Evolutionary conservation across 1,140 invertebrate species (phyloP).

Genomic region (Dendroctonus ponderosae): DNA sequence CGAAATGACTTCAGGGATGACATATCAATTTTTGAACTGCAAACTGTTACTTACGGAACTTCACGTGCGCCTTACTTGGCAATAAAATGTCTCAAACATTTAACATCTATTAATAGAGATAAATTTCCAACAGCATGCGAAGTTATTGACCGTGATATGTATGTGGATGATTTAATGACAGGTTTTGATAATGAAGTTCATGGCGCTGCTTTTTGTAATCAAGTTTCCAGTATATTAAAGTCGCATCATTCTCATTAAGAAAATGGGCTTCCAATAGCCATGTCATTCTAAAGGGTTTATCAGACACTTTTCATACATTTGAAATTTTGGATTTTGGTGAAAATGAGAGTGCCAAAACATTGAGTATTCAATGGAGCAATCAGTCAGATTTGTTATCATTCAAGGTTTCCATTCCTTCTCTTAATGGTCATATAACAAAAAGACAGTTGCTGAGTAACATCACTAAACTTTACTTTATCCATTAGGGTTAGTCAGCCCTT

Average conservation of each 20-base stretch:
- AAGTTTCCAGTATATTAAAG: conserved; percentile 16
- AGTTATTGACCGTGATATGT: conserved; percentile 29
- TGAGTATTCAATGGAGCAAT: conserved; percentile 10
- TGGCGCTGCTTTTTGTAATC: conserved; percentile 2
- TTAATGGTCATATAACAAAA: conserved; percentile 2
- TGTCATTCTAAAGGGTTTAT: conserved; percentile 1
- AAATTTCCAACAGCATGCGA: conserved; percentile 5
- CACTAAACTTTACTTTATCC: conserved; percentile 19
- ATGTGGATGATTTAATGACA: conserved; percentile 40
- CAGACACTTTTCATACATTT: not conserved
- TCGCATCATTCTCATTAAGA: conserved; percentile 19
- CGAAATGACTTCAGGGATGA: conserved; percentile 15
- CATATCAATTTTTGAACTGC: conserved; percentile 40
- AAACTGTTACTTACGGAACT: conserved; percentile 39
- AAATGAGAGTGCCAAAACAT: not conserved
- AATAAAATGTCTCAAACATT: conserved; percentile 33
- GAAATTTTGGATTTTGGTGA: not conserved
- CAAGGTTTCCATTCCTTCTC: not conserved
- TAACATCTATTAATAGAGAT: conserved; percentile 22
- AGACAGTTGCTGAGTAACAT: conserved; percentile 3
- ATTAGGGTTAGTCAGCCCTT: conserved; percentile 15
- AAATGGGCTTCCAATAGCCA: conserved; percentile 26
- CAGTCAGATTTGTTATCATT: conserved; percentile 10
- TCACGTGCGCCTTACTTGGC: conserved; percentile 33
- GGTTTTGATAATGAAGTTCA: conserved; percentile 22